phyloP scores from a whole-genome alignment of 2,888 invertebrate species.

The Macaria liturata region DNA sequence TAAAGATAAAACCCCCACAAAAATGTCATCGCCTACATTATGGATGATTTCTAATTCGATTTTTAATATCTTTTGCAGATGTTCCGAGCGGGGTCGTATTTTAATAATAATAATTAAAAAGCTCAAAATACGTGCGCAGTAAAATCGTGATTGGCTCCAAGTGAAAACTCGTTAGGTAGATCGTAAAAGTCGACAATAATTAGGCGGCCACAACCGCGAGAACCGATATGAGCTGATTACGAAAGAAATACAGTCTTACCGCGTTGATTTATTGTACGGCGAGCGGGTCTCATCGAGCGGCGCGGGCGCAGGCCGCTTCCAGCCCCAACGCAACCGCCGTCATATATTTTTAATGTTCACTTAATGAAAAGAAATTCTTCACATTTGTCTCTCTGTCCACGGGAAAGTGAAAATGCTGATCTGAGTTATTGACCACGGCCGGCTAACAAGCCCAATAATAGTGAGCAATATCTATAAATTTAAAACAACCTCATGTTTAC shows the following conservation, averaged over 20 bases:
- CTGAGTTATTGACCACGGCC: constrained; percentile 43
- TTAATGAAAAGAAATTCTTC: constrained; percentile 69
- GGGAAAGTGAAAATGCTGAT: constrained; percentile 50
- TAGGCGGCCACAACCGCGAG: constrained; percentile 77
- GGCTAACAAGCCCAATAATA: constrained; percentile 42
- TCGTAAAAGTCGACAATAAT: constrained; percentile 83
- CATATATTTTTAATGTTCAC: constrained; percentile 59
- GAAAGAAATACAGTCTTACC: constrained; percentile 80
- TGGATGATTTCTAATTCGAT: constrained; percentile 26
- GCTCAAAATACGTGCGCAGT: constrained; percentile 67
- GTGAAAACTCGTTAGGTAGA: constrained; percentile 80
- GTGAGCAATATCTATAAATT: constrained; percentile 34
- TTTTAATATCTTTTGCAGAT: constrained; percentile 37
- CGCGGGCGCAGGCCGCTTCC: constrained; percentile 25
- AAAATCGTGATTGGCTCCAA: constrained; percentile 81
- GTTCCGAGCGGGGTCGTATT: constrained; percentile 32
- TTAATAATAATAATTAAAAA: constrained; percentile 67
- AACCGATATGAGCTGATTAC: constrained; percentile 81
- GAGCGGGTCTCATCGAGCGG: constrained; percentile 62
- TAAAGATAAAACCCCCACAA: constrained; percentile 8
- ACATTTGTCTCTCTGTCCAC: constrained; percentile 63
- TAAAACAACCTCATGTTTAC: constrained; percentile 28
- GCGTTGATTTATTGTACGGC: constrained; percentile 74
- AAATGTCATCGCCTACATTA: constrained; percentile 27
- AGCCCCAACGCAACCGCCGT: constrained; percentile 42